phyloP scores from a whole-genome alignment of 2,113 vertebrate genomes.

The Benitochromis conjunctus region DNA sequence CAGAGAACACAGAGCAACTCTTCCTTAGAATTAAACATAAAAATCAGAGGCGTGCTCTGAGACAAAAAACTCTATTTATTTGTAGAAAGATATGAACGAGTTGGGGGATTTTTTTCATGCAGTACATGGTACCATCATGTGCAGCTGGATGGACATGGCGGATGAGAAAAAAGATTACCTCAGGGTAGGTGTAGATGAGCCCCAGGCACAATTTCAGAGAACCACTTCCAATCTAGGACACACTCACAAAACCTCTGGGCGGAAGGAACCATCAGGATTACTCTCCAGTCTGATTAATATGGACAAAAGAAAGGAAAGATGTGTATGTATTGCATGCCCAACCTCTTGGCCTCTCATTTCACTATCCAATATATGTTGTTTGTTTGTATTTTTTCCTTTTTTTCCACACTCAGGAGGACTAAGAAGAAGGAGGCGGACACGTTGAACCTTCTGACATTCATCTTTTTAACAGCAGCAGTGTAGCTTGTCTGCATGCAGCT shows the following conservation, averaged over 20 bases:
- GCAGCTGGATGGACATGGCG: background rate
- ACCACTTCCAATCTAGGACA: constrained; percentile 44
- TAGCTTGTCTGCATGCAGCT: constrained; percentile 3
- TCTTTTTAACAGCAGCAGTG: constrained; percentile 19
- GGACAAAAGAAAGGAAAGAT: constrained; percentile 4
- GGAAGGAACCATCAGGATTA: constrained; percentile 12
- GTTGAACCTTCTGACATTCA: background rate
- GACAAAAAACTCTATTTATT: background rate
- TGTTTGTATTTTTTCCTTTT: background rate
- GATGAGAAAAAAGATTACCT: constrained; percentile 16
- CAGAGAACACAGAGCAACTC: background rate
- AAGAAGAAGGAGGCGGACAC: background rate
- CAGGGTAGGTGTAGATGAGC: constrained; percentile 16
- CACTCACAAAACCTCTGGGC: constrained; percentile 8
- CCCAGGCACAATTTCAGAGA: constrained; percentile 32
- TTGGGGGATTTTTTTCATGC: accelerated
- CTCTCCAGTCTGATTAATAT: constrained; percentile 35
- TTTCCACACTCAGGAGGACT: background rate
- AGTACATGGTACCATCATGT: background rate
- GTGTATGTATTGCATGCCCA: constrained; percentile 2
- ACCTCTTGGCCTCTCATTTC: constrained; percentile 20
- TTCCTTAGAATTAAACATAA: background rate
- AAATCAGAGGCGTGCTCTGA: background rate
- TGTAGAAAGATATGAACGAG: background rate
- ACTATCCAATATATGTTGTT: background rate